Evolutionary conservation across 1,140 invertebrate genomes (phyloP), one percentile per base, ranked within the genome.

Genomic region (Elymnias hypermnestra): DNA sequence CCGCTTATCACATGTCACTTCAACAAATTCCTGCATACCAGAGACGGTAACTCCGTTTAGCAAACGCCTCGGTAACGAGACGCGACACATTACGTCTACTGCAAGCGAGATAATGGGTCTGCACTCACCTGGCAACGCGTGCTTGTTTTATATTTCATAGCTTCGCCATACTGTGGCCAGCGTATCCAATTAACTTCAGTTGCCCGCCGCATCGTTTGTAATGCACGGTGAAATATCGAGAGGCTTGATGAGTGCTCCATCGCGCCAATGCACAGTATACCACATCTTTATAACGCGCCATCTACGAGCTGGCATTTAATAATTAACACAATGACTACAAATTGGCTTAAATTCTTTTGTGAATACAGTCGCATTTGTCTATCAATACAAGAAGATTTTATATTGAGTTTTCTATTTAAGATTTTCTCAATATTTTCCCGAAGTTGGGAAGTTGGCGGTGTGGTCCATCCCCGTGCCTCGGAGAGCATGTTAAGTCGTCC

Each of bases 111-210:
- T 74, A 81, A 81, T 77, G 60, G 66, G 52, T 40, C 29, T 55
- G 58, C 59, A 63, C 59, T 68, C 63, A 74, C 61, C 64, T 72
- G 61, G 54, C 72, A 73, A 63, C 57, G 56, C 59, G 59, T 43
- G 41, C 29, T 60, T 63, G 66, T 72, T 83, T 79, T 77, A 79
- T 83, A 75, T 77, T 83, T 76, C 75, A 82, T 71, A 67, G 61
- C 50, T 46, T 53, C 53, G 52, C 53, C 35, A 46, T 60, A 61
- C 56, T 62, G 72, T 63, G 69, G 72, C 64, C 57, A 70, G 68
- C 60, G 75, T 68, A 74, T 82, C 70, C 76, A 79, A 83, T 83
- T 83, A 83, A 79, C 72, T 76, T 67, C 69, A 69, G 67, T 70
- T 76, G 74, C 77, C 69, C 40, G 59, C 58, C 63, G 51, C 68